These are phyloP conservation scores for Pimpla rufipes DNA, from an alignment of 2,888 invertebrate genomes.

Conservation along the genomic window DNA sequence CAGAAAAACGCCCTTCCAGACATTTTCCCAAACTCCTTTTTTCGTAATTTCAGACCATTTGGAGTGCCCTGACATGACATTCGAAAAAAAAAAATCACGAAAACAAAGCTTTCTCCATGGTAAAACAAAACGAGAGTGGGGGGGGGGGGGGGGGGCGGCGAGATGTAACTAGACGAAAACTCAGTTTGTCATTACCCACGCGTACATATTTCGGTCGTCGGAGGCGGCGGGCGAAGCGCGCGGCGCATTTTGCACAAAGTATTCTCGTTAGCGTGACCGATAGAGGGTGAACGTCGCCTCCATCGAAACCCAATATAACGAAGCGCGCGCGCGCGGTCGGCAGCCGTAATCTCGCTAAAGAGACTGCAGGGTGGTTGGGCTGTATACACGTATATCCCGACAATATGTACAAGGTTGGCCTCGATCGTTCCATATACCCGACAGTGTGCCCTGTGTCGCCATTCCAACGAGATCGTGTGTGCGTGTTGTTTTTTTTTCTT, in stretches of 20 bases:
- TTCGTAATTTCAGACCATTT: too few species aligned
- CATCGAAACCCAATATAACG: constrained; percentile 23
- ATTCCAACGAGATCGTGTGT: not conserved
- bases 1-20: too few species aligned
- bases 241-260: not conserved
- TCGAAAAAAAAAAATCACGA: too few species aligned
- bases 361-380: not conserved
- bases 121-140: too few species aligned
- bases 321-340: not conserved
- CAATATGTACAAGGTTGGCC: constrained; percentile 12
- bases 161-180: not conserved
- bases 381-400: constrained; percentile 4
- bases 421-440: constrained; percentile 4
- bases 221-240: not conserved
- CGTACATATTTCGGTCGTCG: not conserved
- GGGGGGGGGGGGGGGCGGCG: too few species aligned
- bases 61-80: too few species aligned
- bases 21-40: too few species aligned
- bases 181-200: constrained; percentile 6
- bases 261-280: constrained; percentile 25
- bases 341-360: constrained; percentile 21
- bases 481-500: not conserved
- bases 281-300: constrained; percentile 16
- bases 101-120: too few species aligned
- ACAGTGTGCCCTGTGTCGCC: constrained; percentile 6